These are phyloP conservation scores for Drosophila anceps DNA, from an alignment of 2,888 invertebrate genomes.

Conservation along the genomic window DNA sequence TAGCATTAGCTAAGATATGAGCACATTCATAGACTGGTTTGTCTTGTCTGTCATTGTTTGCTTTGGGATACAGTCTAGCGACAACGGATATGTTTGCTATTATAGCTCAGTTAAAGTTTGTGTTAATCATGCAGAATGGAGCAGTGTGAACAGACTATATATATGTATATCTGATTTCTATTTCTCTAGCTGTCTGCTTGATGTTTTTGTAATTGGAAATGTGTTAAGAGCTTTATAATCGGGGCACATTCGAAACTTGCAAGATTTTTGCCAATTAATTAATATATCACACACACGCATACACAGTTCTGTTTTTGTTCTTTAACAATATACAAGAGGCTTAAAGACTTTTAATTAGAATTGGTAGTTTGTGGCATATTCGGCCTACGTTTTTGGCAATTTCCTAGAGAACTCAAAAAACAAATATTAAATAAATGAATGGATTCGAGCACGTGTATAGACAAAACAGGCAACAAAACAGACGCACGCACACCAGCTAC, in stretches of 20 bases:
- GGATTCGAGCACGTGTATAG: conserved; percentile 38
- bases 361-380: conserved; percentile 24
- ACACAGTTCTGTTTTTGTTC: not conserved
- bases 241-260: not conserved
- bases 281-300: conserved; percentile 3
- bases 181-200: not conserved
- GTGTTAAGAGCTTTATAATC: not conserved
- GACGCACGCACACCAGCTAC: conserved; percentile 19
- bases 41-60: not conserved
- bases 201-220: not conserved
- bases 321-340: conserved; percentile 19
- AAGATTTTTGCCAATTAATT: conserved; percentile 11
- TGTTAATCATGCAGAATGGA: not conserved
- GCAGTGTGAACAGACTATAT: too few species aligned
- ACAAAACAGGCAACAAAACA: not conserved
- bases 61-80: not conserved
- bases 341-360: conserved; percentile 53
- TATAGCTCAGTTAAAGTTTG: not conserved
- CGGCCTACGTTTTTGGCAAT: conserved; percentile 42
- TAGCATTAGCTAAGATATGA: not conserved
- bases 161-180: not conserved
- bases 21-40: not conserved
- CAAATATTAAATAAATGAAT: conserved; percentile 43
- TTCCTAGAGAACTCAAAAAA: conserved; percentile 19
- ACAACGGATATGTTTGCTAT: not conserved